These are phyloP conservation scores for Pyrrhosoma nymphula DNA, from an alignment of 2,888 invertebrate species.

Conservation along the genomic window DNA sequence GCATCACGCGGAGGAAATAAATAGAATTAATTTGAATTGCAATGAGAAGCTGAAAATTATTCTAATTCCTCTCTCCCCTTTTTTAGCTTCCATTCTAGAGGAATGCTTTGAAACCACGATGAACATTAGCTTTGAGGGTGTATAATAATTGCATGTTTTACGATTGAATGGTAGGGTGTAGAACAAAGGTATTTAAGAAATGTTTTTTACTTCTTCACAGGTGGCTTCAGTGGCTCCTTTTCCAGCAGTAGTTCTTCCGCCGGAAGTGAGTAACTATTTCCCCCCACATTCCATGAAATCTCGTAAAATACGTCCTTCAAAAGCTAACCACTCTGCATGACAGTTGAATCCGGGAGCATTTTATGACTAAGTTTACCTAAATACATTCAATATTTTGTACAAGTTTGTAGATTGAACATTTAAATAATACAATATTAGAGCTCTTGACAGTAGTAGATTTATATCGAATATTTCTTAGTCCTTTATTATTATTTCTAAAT, in stretches of 20 bases:
- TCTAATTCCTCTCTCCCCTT: too few relatives aligned
- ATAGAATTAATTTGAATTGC: too few relatives aligned
- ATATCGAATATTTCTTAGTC: not conserved
- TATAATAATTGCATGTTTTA: too few relatives aligned
- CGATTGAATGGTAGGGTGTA: not conserved
- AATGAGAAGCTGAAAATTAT: too few relatives aligned
- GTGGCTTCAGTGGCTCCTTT: slow-evolving; percentile 42
- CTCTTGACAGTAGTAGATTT: not conserved
- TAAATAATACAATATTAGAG: not conserved
- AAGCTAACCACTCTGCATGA: not conserved
- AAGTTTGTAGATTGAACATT: not conserved
- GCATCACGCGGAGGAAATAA: too few relatives aligned
- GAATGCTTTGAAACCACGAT: too few relatives aligned
- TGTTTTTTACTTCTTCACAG: not conserved
- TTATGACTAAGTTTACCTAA: not conserved
- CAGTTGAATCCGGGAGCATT: not conserved
- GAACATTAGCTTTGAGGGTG: too few relatives aligned
- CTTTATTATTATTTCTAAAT: not conserved
- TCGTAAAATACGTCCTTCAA: not conserved
- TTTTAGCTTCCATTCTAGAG: too few relatives aligned
- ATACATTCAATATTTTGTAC: not conserved
- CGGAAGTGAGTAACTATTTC: slow-evolving; percentile 50
- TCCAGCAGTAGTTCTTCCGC: slow-evolving; percentile 56
- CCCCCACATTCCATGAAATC: not conserved
- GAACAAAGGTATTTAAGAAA: not conserved